Conservation (phyloP, 2,888 invertebrate species). For the Lasioglossum marginatum region DNA sequence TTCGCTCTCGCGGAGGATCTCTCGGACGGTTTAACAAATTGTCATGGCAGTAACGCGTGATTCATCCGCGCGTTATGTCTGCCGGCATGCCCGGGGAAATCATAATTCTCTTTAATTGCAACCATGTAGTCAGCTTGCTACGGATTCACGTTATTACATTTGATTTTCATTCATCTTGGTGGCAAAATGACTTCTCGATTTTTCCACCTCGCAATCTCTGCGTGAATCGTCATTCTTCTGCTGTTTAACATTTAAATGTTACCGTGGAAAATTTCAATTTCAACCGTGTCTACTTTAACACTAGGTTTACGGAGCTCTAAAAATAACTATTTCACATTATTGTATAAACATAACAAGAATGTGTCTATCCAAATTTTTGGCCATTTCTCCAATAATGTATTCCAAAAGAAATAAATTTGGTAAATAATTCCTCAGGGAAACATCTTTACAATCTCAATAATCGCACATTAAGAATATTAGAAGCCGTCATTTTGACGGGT, state of each 20-base stretch:
- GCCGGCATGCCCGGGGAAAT: slow-evolving; percentile 54
- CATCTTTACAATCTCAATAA: too few relatives aligned
- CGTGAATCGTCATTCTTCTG: slow-evolving; percentile 3
- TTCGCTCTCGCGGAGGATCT: slow-evolving; percentile 35
- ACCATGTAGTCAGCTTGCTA: slow-evolving; percentile 64
- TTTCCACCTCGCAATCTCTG: background rate
- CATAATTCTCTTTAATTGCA: slow-evolving; percentile 77
- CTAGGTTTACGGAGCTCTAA: too few relatives aligned
- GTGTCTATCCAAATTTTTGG: too few relatives aligned
- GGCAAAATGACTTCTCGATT: background rate
- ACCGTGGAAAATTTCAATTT: background rate
- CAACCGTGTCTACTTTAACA: background rate
- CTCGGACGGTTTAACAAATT: slow-evolving; percentile 58
- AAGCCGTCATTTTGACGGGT: too few relatives aligned
- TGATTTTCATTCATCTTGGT: slow-evolving; percentile 15
- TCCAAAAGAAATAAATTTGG: too few relatives aligned
- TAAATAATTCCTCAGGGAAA: too few relatives aligned
- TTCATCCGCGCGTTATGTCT: slow-evolving; percentile 67
- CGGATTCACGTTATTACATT: slow-evolving; percentile 43
- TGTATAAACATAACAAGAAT: too few relatives aligned
- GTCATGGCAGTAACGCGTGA: slow-evolving; percentile 66
- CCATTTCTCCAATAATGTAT: too few relatives aligned
- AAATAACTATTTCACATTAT: too few relatives aligned
- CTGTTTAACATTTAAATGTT: background rate
- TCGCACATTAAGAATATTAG: too few relatives aligned